Conservation (phyloP, 30 jellyfish, hydroid and myxozoan genomes). For the Hydractinia symbiolongicarpus region DNA sequence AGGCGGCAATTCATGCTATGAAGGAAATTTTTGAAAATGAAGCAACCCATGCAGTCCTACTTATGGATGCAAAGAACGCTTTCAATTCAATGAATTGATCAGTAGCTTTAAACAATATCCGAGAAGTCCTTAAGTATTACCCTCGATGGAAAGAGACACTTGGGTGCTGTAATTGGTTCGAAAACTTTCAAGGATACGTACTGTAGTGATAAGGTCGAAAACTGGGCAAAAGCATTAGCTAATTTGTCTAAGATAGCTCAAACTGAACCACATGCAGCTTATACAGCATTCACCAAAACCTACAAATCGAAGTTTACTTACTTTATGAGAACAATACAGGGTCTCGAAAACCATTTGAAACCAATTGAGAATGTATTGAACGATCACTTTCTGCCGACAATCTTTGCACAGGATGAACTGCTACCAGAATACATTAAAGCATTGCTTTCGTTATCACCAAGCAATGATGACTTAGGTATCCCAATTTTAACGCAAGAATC, state of each 20-base stretch:
- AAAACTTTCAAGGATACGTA: too few species aligned
- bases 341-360: neutral
- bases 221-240: constrained; percentile 3
- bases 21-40: too few species aligned
- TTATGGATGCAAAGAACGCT: too few species aligned
- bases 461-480: neutral
- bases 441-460: neutral
- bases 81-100: too few species aligned
- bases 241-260: constrained; percentile 17
- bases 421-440: neutral
- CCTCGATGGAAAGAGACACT: too few species aligned
- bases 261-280: constrained; percentile 2
- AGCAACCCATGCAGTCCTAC: too few species aligned
- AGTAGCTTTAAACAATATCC: too few species aligned
- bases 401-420: neutral
- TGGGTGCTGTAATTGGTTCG: too few species aligned
- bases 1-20: too few species aligned
- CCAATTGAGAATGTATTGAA: constrained; percentile 10
- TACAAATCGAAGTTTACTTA: constrained; percentile 24
- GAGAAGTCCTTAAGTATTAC: too few species aligned
- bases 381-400: neutral
- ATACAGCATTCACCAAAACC: constrained; percentile 23
- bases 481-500: too few species aligned
- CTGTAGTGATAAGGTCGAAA: neutral
- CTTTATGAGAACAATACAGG: constrained; percentile 23